Evolutionary conservation across 2,113 vertebrate species (phyloP).

Genomic region (Laticauda laticaudata): DNA sequence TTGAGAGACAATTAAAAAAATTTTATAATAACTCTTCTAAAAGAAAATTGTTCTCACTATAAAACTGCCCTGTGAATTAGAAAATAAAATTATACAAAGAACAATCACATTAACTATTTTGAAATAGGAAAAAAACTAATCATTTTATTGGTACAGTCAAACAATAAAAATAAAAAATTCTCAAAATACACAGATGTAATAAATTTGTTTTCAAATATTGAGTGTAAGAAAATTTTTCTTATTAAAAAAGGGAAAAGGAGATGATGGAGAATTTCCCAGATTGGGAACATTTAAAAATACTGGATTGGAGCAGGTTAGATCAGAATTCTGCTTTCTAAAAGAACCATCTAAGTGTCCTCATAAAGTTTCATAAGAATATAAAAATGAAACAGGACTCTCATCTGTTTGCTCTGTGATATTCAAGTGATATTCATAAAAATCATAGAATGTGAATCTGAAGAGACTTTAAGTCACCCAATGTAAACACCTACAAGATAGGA

Average conservation of each 20-base stretch:
- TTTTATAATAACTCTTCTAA: not conserved
- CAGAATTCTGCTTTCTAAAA: not conserved
- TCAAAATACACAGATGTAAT: not conserved
- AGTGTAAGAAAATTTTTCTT: not conserved
- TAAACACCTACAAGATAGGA: not conserved
- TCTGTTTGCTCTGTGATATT: not conserved
- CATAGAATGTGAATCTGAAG: not conserved
- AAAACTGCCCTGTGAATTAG: not conserved
- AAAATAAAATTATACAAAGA: not conserved
- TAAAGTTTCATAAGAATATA: not conserved
- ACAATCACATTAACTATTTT: not conserved
- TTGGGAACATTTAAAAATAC: not conserved
- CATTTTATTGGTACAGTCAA: not conserved
- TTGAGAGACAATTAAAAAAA: not conserved
- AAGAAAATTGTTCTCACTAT: not conserved
- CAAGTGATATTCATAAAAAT: not conserved
- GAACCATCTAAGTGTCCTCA: not conserved
- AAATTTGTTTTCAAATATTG: not conserved
- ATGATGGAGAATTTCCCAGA: not conserved
- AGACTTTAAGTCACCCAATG: not conserved
- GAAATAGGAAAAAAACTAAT: not conserved
- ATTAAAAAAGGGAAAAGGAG: not conserved
- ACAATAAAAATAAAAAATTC: not conserved
- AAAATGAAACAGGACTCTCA: not conserved
- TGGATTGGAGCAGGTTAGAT: not conserved